phyloP scores from a whole-genome alignment of 1,140 invertebrate genomes.

The Pseudomyrmex sp. region DNA sequence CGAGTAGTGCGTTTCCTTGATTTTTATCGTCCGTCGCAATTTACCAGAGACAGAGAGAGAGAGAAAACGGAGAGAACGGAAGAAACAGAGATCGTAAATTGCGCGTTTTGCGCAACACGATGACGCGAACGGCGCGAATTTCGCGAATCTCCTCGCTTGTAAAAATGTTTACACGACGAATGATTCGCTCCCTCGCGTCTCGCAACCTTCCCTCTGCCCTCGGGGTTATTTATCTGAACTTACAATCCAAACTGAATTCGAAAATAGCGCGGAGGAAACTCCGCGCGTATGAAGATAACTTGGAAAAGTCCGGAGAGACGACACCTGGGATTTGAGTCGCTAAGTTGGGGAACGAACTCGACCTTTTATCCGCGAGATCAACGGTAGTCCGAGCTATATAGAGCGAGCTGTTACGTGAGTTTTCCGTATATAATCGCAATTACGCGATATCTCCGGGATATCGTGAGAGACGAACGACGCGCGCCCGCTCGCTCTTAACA shows the following conservation, averaged over 20 bases:
- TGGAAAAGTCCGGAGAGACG: conserved; percentile 24
- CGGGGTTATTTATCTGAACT: conserved; percentile 32
- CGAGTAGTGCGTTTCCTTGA: conserved; percentile 65
- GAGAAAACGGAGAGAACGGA: conserved; percentile 58
- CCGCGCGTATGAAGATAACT: conserved; percentile 18
- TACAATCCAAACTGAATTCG: conserved; percentile 22
- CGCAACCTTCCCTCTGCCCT: neutral
- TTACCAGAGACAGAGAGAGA: conserved; percentile 56
- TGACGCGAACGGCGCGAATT: conserved; percentile 7
- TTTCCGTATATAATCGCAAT: conserved; percentile 32
- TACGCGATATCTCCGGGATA: conserved; percentile 16
- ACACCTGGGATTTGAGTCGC: conserved; percentile 36
- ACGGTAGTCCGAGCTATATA: neutral
- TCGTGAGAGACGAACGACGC: conserved; percentile 6
- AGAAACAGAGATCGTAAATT: conserved; percentile 62
- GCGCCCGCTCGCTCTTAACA: neutral
- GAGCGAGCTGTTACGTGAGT: conserved; percentile 16
- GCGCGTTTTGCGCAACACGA: conserved; percentile 31
- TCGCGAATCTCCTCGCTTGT: neutral
- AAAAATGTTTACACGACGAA: conserved; percentile 29
- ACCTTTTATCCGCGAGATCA: conserved; percentile 39
- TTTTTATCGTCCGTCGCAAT: conserved; percentile 72
- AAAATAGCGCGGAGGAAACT: conserved; percentile 8
- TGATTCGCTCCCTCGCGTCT: conserved; percentile 4
- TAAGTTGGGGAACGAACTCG: neutral